Conservation (phyloP, 2,797 vertebrate species). For the Chanos chanos region DNA sequence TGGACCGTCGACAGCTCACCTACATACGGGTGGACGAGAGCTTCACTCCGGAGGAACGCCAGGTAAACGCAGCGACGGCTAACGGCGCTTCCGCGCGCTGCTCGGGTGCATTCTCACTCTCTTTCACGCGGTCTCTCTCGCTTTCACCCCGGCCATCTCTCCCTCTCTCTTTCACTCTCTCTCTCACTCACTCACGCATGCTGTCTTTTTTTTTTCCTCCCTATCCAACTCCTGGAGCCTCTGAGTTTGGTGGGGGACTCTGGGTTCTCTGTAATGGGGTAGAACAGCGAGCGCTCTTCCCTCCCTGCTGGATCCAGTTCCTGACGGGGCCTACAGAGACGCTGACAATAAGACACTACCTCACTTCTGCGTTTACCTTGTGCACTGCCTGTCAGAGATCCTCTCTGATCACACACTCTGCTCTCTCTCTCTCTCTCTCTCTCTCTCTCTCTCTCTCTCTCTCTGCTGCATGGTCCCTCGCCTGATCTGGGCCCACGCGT, state of each 20-base stretch:
- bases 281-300: constrained; percentile 45
- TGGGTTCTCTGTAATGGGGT: constrained; percentile 37
- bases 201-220: neutral
- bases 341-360: constrained; percentile 7
- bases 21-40: constrained; percentile 92
- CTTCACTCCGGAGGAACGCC: constrained; percentile 81
- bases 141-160: rapidly evolving
- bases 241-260: constrained; percentile 3
- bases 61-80: constrained; percentile 65
- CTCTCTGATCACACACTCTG: too few species aligned
- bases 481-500: too few species aligned
- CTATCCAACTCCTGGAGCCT: neutral
- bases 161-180: constrained; percentile 37
- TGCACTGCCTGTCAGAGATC: too few species aligned
- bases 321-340: constrained; percentile 42
- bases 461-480: too few species aligned
- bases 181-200: neutral
- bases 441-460: too few species aligned
- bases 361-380: too few species aligned
- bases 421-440: neutral
- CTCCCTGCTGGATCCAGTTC: constrained; percentile 47
- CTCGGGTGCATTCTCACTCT: neutral
- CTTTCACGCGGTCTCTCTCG: neutral
- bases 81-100: neutral
- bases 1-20: constrained; percentile 85